These are phyloP conservation scores for Nyctibius grandis DNA, from an alignment of 2,797 vertebrate species.

Conservation along the genomic window DNA sequence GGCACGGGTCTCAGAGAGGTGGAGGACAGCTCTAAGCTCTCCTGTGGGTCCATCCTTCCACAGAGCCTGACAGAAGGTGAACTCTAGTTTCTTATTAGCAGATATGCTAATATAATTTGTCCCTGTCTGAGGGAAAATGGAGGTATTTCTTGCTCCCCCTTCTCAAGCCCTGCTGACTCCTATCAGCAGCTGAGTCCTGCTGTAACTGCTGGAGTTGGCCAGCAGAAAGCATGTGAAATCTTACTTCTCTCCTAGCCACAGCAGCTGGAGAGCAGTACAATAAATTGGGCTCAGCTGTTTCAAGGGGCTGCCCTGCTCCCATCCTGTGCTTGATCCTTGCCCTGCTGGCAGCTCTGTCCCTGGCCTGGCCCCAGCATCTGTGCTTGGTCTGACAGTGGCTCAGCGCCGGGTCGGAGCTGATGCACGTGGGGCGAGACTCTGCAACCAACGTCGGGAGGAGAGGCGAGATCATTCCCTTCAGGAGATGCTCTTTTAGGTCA, in stretches of 20 bases:
- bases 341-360: no score
- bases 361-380: no score
- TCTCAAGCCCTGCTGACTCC: neutral
- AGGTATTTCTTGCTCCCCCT: neutral
- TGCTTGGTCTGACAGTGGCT: no score
- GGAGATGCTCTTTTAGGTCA: no score
- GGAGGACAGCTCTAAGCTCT: neutral
- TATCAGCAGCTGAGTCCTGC: neutral
- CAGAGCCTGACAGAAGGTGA: neutral
- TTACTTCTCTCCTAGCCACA: fast-evolving
- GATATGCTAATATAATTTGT: neutral
- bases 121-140: neutral
- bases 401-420: no score
- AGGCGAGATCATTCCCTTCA: no score
- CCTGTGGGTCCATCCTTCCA: neutral
- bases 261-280: neutral
- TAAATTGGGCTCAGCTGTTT: neutral
- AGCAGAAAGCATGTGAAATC: neutral
- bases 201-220: fast-evolving
- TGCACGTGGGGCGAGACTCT: no score
- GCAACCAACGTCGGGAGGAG: no score
- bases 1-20: fast-evolving
- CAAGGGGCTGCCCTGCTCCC: neutral
- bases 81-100: neutral
- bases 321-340: no score